A percentile compares a stretch with the other conserved stretches of the same genome.
Evolutionary conservation across 1,140 invertebrate species (phyloP).

Genomic region (Halyomorpha halys): DNA sequence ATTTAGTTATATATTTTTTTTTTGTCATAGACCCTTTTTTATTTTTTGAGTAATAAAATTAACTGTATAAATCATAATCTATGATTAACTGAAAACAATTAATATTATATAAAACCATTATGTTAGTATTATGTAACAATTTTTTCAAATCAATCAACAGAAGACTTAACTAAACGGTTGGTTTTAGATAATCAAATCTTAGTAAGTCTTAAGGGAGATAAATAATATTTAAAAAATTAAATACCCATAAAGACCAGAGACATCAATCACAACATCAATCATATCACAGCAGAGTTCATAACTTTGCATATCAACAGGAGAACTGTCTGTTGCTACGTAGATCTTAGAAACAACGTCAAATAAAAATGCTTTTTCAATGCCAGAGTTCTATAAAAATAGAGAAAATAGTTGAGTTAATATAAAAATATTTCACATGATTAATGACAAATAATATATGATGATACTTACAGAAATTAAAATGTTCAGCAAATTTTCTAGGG

Average conservation of each 20-base stretch:
- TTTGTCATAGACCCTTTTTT: too few relatives aligned
- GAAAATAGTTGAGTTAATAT: conserved; percentile 23
- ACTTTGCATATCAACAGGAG: conserved; percentile 99
- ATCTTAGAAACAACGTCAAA: conserved; percentile 99
- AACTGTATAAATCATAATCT: too few relatives aligned
- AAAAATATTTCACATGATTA: background rate
- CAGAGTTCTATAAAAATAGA: conserved; percentile 70
- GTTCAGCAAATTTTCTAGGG: conserved; percentile 96
- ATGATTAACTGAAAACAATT: too few relatives aligned
- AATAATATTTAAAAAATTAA: conserved; percentile 4
- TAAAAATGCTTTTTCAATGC: conserved; percentile 95
- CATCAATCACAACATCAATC: conserved; percentile 99
- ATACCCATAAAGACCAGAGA: conserved; percentile 97
- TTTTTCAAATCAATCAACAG: too few relatives aligned
- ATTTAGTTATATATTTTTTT: too few relatives aligned
- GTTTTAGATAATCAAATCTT: too few relatives aligned
- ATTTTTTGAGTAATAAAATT: too few relatives aligned
- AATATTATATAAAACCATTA: too few relatives aligned
- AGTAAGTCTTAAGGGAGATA: too few relatives aligned
- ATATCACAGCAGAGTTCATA: conserved; percentile 99
- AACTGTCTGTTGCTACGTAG: conserved; percentile 97
- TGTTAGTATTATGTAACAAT: too few relatives aligned
- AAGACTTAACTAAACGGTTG: too few relatives aligned
- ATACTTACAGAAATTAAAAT: conserved; percentile 91
- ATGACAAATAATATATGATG: background rate